Conservation (phyloP, 2,888 invertebrate genomes). For the Zelleria hepariella region DNA sequence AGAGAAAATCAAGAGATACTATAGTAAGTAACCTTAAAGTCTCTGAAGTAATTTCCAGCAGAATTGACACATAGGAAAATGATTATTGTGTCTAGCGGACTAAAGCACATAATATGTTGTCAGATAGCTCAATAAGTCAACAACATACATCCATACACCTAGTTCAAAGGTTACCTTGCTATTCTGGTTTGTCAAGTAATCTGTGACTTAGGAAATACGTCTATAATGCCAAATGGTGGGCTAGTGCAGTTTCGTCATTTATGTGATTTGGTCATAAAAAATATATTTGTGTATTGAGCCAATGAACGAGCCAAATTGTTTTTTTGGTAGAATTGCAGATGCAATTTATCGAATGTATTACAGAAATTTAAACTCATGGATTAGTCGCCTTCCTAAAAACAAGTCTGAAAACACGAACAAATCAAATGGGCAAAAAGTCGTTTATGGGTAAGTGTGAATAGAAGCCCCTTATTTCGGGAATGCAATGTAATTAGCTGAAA, state of each 20-base stretch:
- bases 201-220: background rate
- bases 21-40: background rate
- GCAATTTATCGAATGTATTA: no score
- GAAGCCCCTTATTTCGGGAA: no score
- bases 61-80: background rate
- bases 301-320: background rate
- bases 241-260: background rate
- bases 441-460: no score
- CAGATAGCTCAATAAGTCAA: background rate
- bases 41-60: background rate
- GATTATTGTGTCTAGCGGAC: background rate
- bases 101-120: background rate
- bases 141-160: slow-evolving; percentile 10
- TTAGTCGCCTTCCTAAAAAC: no score
- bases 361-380: no score
- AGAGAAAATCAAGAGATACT: background rate
- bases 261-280: background rate
- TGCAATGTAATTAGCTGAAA: no score
- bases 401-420: no score
- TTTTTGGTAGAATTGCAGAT: no score
- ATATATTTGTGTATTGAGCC: background rate
- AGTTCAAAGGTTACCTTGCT: slow-evolving; percentile 50
- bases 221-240: background rate
- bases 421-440: no score
- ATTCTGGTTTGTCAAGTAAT: slow-evolving; percentile 37